Evolutionary conservation across 2,888 invertebrate genomes (phyloP).

Genomic region (Ochlodes sylvanus): DNA sequence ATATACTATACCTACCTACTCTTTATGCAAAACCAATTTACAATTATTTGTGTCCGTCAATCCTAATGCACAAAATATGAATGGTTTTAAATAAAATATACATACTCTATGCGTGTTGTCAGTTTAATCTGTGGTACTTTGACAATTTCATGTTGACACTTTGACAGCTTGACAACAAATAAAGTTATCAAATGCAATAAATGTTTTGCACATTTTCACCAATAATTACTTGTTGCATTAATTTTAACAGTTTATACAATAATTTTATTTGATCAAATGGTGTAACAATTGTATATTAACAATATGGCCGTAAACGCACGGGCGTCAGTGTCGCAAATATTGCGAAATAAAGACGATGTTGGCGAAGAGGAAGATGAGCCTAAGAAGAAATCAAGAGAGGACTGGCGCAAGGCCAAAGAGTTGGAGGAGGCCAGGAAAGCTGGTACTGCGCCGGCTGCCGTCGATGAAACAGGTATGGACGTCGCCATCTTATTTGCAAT

Average conservation of each 20-base stretch:
- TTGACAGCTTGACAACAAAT: no score
- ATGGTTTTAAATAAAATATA: no score
- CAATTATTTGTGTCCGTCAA: no score
- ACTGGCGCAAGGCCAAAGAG: slow-evolving; percentile 99
- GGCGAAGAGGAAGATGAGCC: slow-evolving; percentile 89
- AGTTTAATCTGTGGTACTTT: no score
- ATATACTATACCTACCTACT: no score
- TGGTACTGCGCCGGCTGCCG: slow-evolving; percentile 96
- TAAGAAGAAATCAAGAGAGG: slow-evolving; percentile 95
- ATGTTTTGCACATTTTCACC: background rate
- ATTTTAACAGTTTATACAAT: no score
- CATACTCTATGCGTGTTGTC: no score
- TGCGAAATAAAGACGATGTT: slow-evolving; percentile 86
- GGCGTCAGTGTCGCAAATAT: slow-evolving; percentile 89
- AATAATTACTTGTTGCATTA: no score
- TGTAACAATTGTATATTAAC: slow-evolving; percentile 4
- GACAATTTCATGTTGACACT: no score
- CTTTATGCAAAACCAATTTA: no score
- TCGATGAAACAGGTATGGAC: slow-evolving; percentile 87
- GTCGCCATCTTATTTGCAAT: background rate
- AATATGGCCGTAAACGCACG: slow-evolving; percentile 70
- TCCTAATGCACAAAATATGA: no score
- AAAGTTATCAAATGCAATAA: no score
- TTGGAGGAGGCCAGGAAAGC: slow-evolving; percentile 99
- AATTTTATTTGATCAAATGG: slow-evolving; percentile 5